Percentiles rank a stretch among this genome's conserved stretches.
These are phyloP conservation scores for Petrophora chlorosata DNA, from an alignment of 2,888 invertebrate genomes.

Conservation along the genomic window DNA sequence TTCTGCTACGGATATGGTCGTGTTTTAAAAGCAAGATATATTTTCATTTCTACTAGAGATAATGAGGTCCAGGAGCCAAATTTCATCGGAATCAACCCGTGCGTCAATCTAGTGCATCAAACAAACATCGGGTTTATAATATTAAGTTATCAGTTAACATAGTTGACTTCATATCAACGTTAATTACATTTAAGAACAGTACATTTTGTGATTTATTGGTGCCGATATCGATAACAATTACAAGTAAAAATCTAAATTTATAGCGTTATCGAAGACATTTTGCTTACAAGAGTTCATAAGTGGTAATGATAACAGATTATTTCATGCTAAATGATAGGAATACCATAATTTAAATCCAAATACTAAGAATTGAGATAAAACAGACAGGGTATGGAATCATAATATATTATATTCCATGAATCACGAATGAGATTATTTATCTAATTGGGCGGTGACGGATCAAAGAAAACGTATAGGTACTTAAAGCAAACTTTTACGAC, in stretches of 20 bases:
- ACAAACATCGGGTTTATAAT: too few relatives aligned
- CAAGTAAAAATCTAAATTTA: constrained; percentile 14
- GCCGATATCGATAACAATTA: constrained; percentile 1
- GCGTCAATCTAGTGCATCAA: too few relatives aligned
- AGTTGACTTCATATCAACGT: neutral
- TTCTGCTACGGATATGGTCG: too few relatives aligned
- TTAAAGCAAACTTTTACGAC: too few relatives aligned
- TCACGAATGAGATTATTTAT: too few relatives aligned
- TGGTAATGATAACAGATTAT: constrained; percentile 13
- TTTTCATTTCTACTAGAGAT: too few relatives aligned
- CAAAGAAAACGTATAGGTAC: too few relatives aligned
- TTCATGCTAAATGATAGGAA: constrained; percentile 10
- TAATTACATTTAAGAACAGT: constrained; percentile 7
- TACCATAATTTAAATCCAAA: neutral
- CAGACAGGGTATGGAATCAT: neutral
- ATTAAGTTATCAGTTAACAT: too few relatives aligned
- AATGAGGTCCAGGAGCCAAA: too few relatives aligned
- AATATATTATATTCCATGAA: neutral
- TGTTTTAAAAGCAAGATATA: too few relatives aligned
- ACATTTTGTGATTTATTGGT: constrained; percentile 13
- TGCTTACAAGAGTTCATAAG: constrained; percentile 6
- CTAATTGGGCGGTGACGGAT: too few relatives aligned
- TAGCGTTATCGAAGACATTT: constrained; percentile 13
- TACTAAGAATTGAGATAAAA: constrained; percentile 10
- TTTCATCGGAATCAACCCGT: too few relatives aligned